A percentile compares a stretch with the other conserved stretches of the same genome.
These are phyloP conservation scores for Synanthedon tipuliformis DNA, from an alignment of 2,888 invertebrate genomes.

Conservation along the genomic window DNA sequence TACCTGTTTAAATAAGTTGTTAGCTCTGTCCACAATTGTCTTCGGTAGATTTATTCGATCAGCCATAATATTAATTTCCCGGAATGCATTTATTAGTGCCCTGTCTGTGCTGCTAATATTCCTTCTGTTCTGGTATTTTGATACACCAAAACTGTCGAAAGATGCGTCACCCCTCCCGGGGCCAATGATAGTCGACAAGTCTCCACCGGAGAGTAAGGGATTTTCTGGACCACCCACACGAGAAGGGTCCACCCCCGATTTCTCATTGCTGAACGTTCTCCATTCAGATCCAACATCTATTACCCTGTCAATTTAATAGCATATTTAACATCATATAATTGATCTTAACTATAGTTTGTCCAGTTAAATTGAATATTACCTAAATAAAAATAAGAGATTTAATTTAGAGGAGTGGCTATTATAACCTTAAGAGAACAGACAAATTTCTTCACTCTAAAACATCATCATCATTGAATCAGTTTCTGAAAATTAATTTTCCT, in stretches of 20 bases:
- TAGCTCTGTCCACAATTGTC: conserved; percentile 96
- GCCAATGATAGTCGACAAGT: conserved; percentile 96
- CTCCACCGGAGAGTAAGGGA: conserved; percentile 93
- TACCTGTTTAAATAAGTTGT: conserved; percentile 96
- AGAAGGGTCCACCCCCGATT: conserved; percentile 95
- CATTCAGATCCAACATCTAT: conserved; percentile 99
- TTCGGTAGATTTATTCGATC: conserved; percentile 97
- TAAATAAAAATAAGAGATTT: too few species aligned
- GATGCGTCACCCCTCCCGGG: conserved; percentile 82
- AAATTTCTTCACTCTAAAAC: too few species aligned
- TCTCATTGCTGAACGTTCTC: conserved; percentile 99
- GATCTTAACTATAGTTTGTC: too few species aligned
- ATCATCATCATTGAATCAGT: too few species aligned
- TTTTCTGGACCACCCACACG: conserved; percentile 99
- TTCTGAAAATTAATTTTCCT: too few species aligned
- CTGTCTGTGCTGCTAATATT: conserved; percentile 94
- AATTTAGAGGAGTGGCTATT: too few species aligned
- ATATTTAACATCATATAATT: too few species aligned
- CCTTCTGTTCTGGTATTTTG: conserved; percentile 79
- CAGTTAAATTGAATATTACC: too few species aligned
- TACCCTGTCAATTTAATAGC: conserved; percentile 72
- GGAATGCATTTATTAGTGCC: conserved; percentile 94
- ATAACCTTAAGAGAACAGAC: too few species aligned
- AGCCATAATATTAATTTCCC: conserved; percentile 98
- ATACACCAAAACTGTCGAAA: conserved; percentile 87